Evolutionary conservation across 2,888 invertebrate species (phyloP).

Genomic region (Cerceris ruficornis): DNA sequence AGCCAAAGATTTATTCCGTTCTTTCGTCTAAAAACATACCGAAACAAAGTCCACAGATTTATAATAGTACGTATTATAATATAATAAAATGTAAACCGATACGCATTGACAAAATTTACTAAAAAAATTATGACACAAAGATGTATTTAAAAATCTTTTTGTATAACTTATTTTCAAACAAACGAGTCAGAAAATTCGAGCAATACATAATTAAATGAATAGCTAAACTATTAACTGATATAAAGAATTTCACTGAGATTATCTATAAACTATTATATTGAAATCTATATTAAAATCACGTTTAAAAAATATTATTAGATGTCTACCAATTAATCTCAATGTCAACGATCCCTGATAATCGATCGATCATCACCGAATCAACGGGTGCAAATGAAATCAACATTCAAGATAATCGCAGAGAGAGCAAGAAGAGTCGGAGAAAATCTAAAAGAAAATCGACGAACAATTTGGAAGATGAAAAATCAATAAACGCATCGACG

Average conservation of each 20-base stretch:
- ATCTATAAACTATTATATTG: no score
- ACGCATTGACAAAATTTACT: no score
- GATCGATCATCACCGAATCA: constrained; percentile 11
- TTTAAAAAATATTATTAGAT: constrained; percentile 11
- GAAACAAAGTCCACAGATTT: not conserved
- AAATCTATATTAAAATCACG: no score
- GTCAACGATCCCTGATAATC: constrained; percentile 4
- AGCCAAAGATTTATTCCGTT: constrained; percentile 36
- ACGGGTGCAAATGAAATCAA: not conserved
- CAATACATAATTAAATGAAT: no score
- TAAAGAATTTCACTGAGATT: no score
- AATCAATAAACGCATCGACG: constrained; percentile 16
- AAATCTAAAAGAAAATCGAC: not conserved
- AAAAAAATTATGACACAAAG: no score
- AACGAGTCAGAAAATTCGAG: no score
- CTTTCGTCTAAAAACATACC: constrained; percentile 13
- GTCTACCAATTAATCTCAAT: constrained; percentile 39
- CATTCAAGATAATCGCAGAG: constrained; percentile 13
- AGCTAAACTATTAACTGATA: no score
- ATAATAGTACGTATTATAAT: constrained; percentile 6
- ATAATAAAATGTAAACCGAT: not conserved
- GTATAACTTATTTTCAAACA: no score
- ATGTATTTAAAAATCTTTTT: no score
- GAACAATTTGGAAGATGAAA: constrained; percentile 28
- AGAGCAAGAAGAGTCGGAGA: not conserved